Base-by-base conservation (phyloP, 2,797 vertebrate species). In the Pipistrellus nathusii region DNA sequence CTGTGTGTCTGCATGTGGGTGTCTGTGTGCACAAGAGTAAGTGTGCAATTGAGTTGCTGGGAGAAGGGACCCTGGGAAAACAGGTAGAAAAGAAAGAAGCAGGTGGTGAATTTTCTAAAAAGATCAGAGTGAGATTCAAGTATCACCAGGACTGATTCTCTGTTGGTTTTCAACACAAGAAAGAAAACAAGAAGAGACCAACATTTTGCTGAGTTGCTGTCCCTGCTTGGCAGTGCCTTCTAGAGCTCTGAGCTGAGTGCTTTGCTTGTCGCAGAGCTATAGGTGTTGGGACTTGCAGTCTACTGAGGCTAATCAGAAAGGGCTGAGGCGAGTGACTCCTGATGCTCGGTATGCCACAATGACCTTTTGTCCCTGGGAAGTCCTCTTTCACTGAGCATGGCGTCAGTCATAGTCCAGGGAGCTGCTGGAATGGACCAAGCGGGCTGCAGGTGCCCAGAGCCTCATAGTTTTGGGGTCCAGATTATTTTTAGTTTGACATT, bases 401-500 rank as follows among this genome's bases (percentile, higher is more conserved):
- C 75, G 35, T 30, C n/a, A 75, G 48, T 46, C 62, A 46, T 5
- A 18, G 46, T 55, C 32, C 48, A 17, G 10, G 10, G 11, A 57
- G 48, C 32, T 73, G 20, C 66, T 68, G 27, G 53, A 51, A 53
- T 12, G 46, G 81, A 53, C 5, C 32, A 38, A 27, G 8, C 32
- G 64, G 77, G 27, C 64, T 59, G 27, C 64, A 30, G 76, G 2
- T 55, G 3, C 21, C 9, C 9, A 17, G 51, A 55, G 11, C 30
- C 20, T 85, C n/a, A 53, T 44, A 48, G 68, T 77, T 86, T 80
- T 30, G 59, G 25, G 84, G 25, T 85, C 57, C 5, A 51, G 85
- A 57, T 77, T 68, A 85, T 72, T 93, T 69, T 85, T 66, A 83
- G 38, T 17, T 86, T 93, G 23, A 5, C 35, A 20, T 77, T 90